Evolutionary conservation across 2,113 vertebrate genomes (phyloP).

Genomic region (Gnathonemus longibarbis): DNA sequence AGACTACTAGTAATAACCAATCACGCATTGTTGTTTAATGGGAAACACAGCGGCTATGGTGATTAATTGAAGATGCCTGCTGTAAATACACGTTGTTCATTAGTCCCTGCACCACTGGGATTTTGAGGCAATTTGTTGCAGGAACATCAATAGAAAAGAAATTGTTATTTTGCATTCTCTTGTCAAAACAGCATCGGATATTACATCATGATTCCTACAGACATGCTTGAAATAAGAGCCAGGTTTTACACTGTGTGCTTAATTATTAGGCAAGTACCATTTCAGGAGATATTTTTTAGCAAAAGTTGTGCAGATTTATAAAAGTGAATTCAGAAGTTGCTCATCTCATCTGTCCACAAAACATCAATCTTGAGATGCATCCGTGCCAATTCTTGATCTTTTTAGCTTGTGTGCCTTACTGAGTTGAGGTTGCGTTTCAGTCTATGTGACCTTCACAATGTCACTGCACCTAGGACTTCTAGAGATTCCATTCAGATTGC

Average conservation of each 20-base stretch:
- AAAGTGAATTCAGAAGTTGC: background rate
- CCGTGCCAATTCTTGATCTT: background rate
- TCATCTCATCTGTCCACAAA: background rate
- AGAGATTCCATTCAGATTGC: background rate
- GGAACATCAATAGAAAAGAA: background rate
- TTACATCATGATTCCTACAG: background rate
- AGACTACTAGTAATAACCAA: background rate
- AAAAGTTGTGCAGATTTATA: background rate
- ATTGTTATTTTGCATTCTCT: conserved; percentile 4
- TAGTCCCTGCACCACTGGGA: background rate
- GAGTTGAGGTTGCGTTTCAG: background rate
- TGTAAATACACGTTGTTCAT: background rate
- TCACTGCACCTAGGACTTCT: background rate
- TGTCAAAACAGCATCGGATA: background rate
- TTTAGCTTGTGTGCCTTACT: background rate
- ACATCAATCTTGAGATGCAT: background rate
- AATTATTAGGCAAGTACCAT: background rate
- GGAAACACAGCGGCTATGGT: background rate
- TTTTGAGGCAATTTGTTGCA: background rate
- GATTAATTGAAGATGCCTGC: conserved; percentile 8
- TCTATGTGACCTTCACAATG: background rate
- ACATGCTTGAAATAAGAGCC: background rate
- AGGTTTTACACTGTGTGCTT: background rate
- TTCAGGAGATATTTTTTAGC: background rate
- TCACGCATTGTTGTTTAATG: background rate